Evolutionary conservation across 2,797 vertebrate species (phyloP), one percentile per base, ranked within the genome.

Genomic region (Chromis chromis): DNA sequence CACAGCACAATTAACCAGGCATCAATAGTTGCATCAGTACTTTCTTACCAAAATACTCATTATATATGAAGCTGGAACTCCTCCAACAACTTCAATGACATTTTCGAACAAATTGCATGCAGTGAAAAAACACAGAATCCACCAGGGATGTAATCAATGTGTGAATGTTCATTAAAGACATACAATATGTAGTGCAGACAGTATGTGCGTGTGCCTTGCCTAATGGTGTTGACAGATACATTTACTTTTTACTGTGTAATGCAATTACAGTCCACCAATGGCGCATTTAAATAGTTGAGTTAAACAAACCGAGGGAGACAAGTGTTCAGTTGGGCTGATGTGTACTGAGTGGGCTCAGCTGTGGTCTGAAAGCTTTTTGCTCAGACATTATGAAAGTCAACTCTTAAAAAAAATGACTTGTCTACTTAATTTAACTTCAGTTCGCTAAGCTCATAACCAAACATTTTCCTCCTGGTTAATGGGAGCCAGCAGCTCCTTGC

Each of bases 391-490:
- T 46, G 59, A 78, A 76, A 87, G 79, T 84, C 27, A 68, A 72
- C 79, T 67, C 25, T 67, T 48, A 65, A 79, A 33, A 48, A 70
- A 76, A 85, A 64, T 61, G 2, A 36, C 33, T 11, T 36, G 33
- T 72, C 31, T 14, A 58, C 16, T 74, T 84, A 56, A 81, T 86
- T 81, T 78, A 72, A 78, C 53, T 66, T 49, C 60, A 73, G 24
- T 78, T 81, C 62, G 66, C n/a, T 44, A n/a, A 69, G 33, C 44
- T 59, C 62, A 42, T 46, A 74, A 61, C 13, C 36, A 66, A 84
- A 76, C 22, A 54, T 58, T 53, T 54, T 25, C 24, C 48, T 66
- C 13, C 40, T 3, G 17, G n/a, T 42, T 78, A 74, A 84, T 58
- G 58, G 4, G 11, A 63, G 75, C 25, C 64, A 50, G 74, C 28